phyloP scores from a whole-genome alignment of 2,888 invertebrate genomes.

The Agrochola circellaris region DNA sequence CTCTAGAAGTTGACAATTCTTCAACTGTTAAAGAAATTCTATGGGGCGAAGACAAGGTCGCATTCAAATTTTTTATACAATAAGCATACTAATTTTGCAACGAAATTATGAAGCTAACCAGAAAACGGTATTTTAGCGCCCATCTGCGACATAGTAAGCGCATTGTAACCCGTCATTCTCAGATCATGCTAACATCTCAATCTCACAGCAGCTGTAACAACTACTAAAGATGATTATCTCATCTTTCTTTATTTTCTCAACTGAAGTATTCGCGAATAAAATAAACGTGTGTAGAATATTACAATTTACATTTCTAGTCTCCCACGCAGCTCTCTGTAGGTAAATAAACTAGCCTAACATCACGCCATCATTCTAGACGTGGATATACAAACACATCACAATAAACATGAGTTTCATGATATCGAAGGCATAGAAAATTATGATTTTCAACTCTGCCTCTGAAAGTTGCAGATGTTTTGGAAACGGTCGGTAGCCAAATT shows the following conservation, averaged over 20 bases:
- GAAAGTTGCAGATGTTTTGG: neutral
- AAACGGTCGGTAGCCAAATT: neutral
- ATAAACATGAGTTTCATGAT: neutral
- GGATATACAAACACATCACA: constrained; percentile 35
- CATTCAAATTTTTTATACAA: neutral
- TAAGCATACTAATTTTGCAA: neutral
- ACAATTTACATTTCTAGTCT: constrained; percentile 29
- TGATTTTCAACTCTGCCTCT: neutral
- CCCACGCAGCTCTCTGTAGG: constrained; percentile 43
- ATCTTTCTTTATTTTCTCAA: constrained; percentile 35
- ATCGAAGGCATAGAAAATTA: no score
- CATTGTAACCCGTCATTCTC: constrained; percentile 1
- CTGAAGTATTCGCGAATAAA: constrained; percentile 42
- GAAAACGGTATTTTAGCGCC: neutral
- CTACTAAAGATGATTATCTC: constrained; percentile 40
- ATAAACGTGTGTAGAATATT: constrained; percentile 41
- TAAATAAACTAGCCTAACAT: constrained; percentile 49
- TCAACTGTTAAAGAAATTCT: neutral
- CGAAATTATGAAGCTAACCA: neutral
- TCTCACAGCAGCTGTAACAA: constrained; percentile 18
- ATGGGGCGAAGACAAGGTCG: neutral
- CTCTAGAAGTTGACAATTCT: neutral
- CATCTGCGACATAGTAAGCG: constrained; percentile 4
- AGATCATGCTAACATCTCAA: constrained; percentile 24
- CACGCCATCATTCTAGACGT: neutral